These are phyloP conservation scores for Platygyra sinensis DNA, from an alignment of 64 coral and sea anemone genomes.

Conservation along the genomic window DNA sequence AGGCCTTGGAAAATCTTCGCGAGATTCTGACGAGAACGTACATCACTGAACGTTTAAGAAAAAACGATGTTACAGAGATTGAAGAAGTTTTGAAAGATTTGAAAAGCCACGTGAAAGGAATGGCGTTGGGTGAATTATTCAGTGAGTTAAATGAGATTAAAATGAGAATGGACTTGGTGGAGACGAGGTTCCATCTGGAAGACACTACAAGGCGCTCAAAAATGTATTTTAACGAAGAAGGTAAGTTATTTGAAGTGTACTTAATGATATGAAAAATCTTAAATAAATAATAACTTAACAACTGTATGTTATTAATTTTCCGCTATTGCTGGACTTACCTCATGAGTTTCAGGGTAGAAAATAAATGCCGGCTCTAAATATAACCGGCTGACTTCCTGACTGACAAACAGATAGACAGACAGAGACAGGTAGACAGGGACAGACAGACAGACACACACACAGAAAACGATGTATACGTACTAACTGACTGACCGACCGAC, in stretches of 20 bases:
- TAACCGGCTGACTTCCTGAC: too few relatives aligned
- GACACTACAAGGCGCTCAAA: background rate
- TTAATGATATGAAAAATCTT: background rate
- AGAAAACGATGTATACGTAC: too few relatives aligned
- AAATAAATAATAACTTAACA: background rate
- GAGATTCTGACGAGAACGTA: background rate
- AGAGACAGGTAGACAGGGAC: too few relatives aligned
- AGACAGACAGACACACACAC: too few relatives aligned
- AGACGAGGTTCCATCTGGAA: background rate
- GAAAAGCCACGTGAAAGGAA: slow-evolving; percentile 12
- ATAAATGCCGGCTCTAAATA: too few relatives aligned
- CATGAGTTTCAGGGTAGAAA: too few relatives aligned
- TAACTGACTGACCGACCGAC: too few relatives aligned
- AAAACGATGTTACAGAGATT: background rate
- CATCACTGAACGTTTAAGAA: background rate
- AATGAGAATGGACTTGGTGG: background rate
- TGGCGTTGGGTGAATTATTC: slow-evolving; percentile 13
- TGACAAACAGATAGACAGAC: background rate
- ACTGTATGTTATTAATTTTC: background rate
- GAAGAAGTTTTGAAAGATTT: slow-evolving; percentile 25
- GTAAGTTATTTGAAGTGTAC: background rate
- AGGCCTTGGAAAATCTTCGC: slow-evolving; percentile 1
- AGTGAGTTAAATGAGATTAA: slow-evolving; percentile 15
- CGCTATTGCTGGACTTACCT: background rate
- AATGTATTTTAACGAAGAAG: background rate